A percentile compares a stretch with the other conserved stretches of the same genome.
phyloP scores from a whole-genome alignment of 2,797 vertebrate genomes.

The Bufotes viridis region DNA sequence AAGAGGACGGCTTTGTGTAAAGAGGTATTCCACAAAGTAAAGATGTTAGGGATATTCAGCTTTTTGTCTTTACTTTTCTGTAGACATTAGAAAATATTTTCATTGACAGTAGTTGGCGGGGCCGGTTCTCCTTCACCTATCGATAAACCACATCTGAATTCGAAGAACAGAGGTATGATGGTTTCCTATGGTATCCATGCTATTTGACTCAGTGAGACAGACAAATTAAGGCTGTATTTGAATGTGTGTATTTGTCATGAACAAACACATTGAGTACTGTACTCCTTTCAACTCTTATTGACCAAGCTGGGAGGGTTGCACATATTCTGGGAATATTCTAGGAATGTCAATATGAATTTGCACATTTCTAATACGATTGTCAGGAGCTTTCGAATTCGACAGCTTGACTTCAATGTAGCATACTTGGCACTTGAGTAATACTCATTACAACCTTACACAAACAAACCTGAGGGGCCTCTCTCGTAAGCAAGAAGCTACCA shows the following conservation, averaged over 20 bases:
- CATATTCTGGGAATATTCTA: slow-evolving; percentile 42
- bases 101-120: background rate
- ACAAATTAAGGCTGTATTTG: background rate
- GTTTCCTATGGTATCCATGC: background rate
- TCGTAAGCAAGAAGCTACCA: background rate
- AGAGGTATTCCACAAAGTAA: too few species aligned
- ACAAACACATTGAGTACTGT: slow-evolving; percentile 34
- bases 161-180: background rate
- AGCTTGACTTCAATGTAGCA: slow-evolving; percentile 26
- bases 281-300: slow-evolving; percentile 33
- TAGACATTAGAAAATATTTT: background rate
- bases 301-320: slow-evolving; percentile 14
- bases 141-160: background rate
- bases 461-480: background rate
- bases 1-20: too few species aligned
- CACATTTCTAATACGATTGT: slow-evolving; percentile 30
- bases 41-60: background rate
- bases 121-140: background rate
- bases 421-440: slow-evolving; percentile 26
- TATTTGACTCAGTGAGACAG: background rate
- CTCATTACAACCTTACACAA: slow-evolving; percentile 21
- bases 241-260: slow-evolving; percentile 29
- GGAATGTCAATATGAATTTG: slow-evolving; percentile 37
- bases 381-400: slow-evolving; percentile 31
- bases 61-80: background rate